Base-by-base conservation (phyloP, 1,140 invertebrate species). In the Temnothorax curvispinosus region DNA sequence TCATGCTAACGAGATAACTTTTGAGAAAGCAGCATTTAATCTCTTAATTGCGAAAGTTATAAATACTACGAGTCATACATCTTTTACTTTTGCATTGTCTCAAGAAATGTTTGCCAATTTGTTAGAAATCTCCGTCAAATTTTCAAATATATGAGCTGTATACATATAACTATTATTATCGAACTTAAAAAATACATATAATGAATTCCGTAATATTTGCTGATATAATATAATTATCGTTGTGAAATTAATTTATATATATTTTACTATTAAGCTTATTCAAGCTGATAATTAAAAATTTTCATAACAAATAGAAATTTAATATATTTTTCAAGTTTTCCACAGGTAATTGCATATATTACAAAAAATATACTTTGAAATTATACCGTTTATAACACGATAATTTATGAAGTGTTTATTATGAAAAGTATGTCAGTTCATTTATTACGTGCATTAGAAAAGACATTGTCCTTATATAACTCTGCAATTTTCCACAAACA, bases 1-100 rank as follows among this genome's bases (percentile, higher is more conserved):
- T 77, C 41, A 64, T 77, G 21, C 41, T 47, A 77, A 77, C 75
- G 41, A 77, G 56, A 47, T 77, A 77, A 77, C 38, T 64, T 77
- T 62, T 47, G 15, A n/a, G 27, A 21, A 47, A 27, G 15, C 35
- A 77, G 21, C 60, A 77, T 77, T 77, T 77, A 77, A 62, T 77
- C 56, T 41, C 32, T 62, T 62, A 77, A 77, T 77, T 77, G 41
- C 41, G 1, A 77, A 62, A 77, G 38, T 77, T 62, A 47, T 47
- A 41, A 32, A 47, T 35, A 32, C 2, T 27, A 60, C 5, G 18
- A 9, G 54, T 54, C 41, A 13, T 44, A 13, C 13, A 32, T 44
- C 18, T 47, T 47, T 15, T 60, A 32, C 41, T 64, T 35, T 35
- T 15, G 32, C 7, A 64, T 47, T 62, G 50, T 77, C 62, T 77